A percentile compares a stretch with the other conserved stretches of the same genome.
These are phyloP conservation scores for Valencia hispanica DNA, from an alignment of 2,797 vertebrate genomes.

Conservation along the genomic window DNA sequence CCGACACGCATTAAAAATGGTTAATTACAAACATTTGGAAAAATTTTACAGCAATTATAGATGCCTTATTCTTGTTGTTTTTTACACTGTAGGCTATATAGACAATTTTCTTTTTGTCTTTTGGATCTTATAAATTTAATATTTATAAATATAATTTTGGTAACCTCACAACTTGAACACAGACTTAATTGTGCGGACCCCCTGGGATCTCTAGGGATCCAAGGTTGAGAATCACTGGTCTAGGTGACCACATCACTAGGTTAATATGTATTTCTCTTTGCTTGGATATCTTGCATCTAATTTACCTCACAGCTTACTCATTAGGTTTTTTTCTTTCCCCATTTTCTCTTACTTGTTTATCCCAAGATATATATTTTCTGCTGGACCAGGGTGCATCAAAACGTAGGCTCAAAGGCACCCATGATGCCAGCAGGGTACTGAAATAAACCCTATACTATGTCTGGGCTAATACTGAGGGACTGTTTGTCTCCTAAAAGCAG, in stretches of 20 bases:
- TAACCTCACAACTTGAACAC: too few relatives aligned
- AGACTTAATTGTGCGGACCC: too few relatives aligned
- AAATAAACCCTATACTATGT: conserved; percentile 35
- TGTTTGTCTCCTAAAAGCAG: conserved; percentile 45
- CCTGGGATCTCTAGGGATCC: too few relatives aligned
- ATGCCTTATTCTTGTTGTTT: too few relatives aligned
- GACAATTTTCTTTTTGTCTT: too few relatives aligned
- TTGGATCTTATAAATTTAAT: too few relatives aligned
- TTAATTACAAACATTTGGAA: too few relatives aligned
- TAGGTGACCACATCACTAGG: not conserved
- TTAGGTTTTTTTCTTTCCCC: not conserved
- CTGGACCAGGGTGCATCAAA: conserved; percentile 7
- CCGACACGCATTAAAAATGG: too few relatives aligned
- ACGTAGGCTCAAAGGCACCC: conserved; percentile 6
- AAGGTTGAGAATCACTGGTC: too few relatives aligned
- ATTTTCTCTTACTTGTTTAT: conserved; percentile 21
- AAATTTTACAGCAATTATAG: too few relatives aligned
- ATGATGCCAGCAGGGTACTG: conserved; percentile 13
- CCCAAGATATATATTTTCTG: conserved; percentile 15
- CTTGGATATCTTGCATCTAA: not conserved
- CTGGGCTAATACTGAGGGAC: conserved; percentile 41
- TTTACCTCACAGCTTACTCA: conserved; percentile 18
- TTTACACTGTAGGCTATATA: too few relatives aligned
- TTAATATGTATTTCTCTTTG: not conserved
- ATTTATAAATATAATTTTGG: too few relatives aligned